These are phyloP conservation scores for Periphyllus acericola DNA, from an alignment of 2,888 invertebrate species.

Conservation along the genomic window DNA sequence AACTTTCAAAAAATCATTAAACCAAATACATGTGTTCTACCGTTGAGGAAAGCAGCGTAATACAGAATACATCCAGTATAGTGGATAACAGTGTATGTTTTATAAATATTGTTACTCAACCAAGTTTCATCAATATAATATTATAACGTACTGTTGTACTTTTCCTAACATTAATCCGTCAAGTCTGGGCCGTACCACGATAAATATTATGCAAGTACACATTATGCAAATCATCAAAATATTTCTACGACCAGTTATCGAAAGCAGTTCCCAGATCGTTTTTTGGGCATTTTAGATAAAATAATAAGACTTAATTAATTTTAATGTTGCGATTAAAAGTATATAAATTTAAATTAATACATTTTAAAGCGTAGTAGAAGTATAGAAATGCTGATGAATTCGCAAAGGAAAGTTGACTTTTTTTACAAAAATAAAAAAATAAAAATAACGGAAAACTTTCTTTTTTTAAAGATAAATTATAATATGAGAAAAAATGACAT, in stretches of 20 bases:
- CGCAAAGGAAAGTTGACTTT: too few species aligned
- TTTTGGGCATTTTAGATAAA: too few species aligned
- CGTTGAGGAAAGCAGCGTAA: too few species aligned
- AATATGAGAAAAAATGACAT: not conserved
- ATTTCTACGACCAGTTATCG: not conserved
- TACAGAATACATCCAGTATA: not conserved
- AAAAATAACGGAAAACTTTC: too few species aligned
- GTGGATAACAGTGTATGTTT: not conserved
- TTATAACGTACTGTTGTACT: not conserved
- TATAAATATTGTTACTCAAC: constrained; percentile 26
- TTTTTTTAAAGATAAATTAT: too few species aligned
- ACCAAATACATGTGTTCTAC: not conserved
- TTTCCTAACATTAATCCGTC: not conserved
- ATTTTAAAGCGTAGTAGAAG: too few species aligned
- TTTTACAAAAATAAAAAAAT: too few species aligned
- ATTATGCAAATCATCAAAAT: not conserved
- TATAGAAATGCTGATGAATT: too few species aligned
- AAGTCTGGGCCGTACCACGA: not conserved
- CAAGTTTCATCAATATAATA: constrained; percentile 44
- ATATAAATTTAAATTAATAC: too few species aligned
- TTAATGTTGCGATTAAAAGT: too few species aligned
- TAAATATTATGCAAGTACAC: not conserved
- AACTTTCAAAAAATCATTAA: not conserved
- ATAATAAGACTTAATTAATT: too few species aligned
- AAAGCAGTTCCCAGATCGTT: too few species aligned